Base-by-base conservation (phyloP, 2,888 invertebrate species). In the Polymixis lichenea region DNA sequence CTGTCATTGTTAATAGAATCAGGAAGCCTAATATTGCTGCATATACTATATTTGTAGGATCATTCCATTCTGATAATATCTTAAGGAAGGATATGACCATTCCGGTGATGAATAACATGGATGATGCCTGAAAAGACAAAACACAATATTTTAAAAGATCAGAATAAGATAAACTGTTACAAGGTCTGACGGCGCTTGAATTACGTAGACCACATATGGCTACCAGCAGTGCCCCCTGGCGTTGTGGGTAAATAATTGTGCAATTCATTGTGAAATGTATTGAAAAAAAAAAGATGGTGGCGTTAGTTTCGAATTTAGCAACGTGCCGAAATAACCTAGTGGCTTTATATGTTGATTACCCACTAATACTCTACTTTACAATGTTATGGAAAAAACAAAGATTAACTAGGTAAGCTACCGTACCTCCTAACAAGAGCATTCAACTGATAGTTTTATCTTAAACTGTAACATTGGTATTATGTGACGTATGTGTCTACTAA, bases 51-150 rank as follows among this genome's bases (percentile, higher is more conserved):
- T 62, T 1, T 13, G 55, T 9, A 22, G 19, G 19, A 3, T 11
- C 1, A 28, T 19, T 3, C 1, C 4, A 22, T 22, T 60, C 25
- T 28, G 22, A 17, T 46, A 65, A 8, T 19, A 68, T 28, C 5
- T 0, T 22, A 22, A 38, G 43, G 51, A 53, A 65, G 8, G 19
- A 0, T 11, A 60, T 15, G 0, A n/a, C 28, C 17, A 61, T 11
- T 17, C 9, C 66, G 11, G 4, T 64, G 0, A 68, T 22, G 19
- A 65, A 32, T 11, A 60, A 55, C 19, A 68, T 43, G 15, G 77
- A 62, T n/a, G 19, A 7, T 17, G 13, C 53, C 82, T 79, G 77
- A 55, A 78, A 78, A 53, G 7, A 32, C 1, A 46, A 61, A 56
- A 66, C 1, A 61, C 9, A 55, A 51, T 66, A 66, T 32, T 32